phyloP scores from a whole-genome alignment of 1,140 invertebrate species.

The Leptinotarsa texana region DNA sequence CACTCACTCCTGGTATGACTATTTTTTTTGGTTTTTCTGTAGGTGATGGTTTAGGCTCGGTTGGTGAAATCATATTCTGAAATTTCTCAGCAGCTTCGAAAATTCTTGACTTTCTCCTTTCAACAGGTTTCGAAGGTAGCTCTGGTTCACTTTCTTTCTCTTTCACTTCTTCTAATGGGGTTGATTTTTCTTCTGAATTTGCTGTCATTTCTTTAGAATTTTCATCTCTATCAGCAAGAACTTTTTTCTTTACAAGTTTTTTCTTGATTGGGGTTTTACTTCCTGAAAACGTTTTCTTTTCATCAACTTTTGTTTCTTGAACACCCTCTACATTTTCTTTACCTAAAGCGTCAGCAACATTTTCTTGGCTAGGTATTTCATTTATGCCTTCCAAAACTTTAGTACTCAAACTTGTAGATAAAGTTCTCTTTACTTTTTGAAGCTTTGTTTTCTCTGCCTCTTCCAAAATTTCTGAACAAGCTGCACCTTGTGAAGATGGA shows the following conservation, averaged over 20 bases:
- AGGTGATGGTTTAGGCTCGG: slow-evolving; percentile 47
- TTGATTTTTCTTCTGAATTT: slow-evolving; percentile 47
- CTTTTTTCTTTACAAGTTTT: slow-evolving; percentile 50
- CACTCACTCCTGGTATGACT: slow-evolving; percentile 78
- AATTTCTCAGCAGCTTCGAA: slow-evolving; percentile 75
- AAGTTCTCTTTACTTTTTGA: slow-evolving; percentile 47
- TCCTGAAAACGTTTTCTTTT: slow-evolving; percentile 41
- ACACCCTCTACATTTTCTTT: slow-evolving; percentile 52
- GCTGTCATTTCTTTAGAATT: slow-evolving; percentile 42
- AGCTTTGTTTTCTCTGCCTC: slow-evolving; percentile 53
- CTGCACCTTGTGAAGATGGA: slow-evolving; percentile 49
- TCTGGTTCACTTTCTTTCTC: slow-evolving; percentile 53
- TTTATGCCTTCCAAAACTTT: slow-evolving; percentile 50
- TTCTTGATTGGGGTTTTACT: slow-evolving; percentile 43
- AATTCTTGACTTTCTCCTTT: slow-evolving; percentile 68
- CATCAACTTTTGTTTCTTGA: slow-evolving; percentile 37
- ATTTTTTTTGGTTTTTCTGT: slow-evolving; percentile 77
- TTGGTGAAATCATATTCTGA: slow-evolving; percentile 61
- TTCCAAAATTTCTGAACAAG: slow-evolving; percentile 52
- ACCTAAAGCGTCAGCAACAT: slow-evolving; percentile 51
- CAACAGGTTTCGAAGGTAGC: slow-evolving; percentile 54
- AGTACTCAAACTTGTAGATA: slow-evolving; percentile 45
- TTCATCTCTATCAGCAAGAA: slow-evolving; percentile 52
- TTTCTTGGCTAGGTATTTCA: slow-evolving; percentile 52
- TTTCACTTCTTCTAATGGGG: slow-evolving; percentile 47